A percentile compares a stretch with the other conserved stretches of the same genome.
Evolutionary conservation across 1,140 invertebrate species (phyloP).

Genomic region (Cyclina sinensis): DNA sequence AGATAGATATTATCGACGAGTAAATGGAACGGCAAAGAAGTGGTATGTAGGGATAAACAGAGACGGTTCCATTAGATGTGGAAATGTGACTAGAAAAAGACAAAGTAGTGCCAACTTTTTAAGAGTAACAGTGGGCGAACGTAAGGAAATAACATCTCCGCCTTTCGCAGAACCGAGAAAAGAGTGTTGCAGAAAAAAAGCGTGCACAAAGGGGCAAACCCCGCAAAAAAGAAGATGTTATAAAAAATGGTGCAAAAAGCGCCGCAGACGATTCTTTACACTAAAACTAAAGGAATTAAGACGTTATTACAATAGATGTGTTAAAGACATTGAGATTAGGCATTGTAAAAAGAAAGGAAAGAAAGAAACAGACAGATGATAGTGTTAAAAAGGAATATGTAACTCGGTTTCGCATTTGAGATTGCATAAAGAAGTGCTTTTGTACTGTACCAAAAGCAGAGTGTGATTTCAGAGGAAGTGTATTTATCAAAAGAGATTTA

Average conservation of each 20-base stretch:
- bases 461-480: slow-evolving; percentile 21
- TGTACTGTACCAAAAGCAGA: not conserved
- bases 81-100: slow-evolving; percentile 49
- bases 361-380: slow-evolving; percentile 34
- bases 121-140: not conserved
- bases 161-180: slow-evolving; percentile 27
- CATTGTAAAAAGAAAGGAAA: slow-evolving; percentile 30
- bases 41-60: slow-evolving; percentile 66
- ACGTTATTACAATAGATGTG: slow-evolving; percentile 58
- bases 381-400: not conserved
- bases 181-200: slow-evolving; percentile 41
- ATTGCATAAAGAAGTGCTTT: slow-evolving; percentile 44
- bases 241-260: slow-evolving; percentile 48
- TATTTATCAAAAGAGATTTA: not conserved
- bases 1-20: slow-evolving; percentile 41
- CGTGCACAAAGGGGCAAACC: not conserved
- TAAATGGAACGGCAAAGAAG: not conserved
- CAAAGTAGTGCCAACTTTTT: slow-evolving; percentile 53
- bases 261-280: slow-evolving; percentile 48
- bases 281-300: slow-evolving; percentile 64
- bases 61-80: slow-evolving; percentile 57
- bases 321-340: slow-evolving; percentile 10
- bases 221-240: slow-evolving; percentile 41
- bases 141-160: not conserved
- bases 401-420: not conserved